Evolutionary conservation across 1,140 invertebrate genomes (phyloP), one percentile per base, ranked within the genome.

Genomic region (Tetramorium simillimum): DNA sequence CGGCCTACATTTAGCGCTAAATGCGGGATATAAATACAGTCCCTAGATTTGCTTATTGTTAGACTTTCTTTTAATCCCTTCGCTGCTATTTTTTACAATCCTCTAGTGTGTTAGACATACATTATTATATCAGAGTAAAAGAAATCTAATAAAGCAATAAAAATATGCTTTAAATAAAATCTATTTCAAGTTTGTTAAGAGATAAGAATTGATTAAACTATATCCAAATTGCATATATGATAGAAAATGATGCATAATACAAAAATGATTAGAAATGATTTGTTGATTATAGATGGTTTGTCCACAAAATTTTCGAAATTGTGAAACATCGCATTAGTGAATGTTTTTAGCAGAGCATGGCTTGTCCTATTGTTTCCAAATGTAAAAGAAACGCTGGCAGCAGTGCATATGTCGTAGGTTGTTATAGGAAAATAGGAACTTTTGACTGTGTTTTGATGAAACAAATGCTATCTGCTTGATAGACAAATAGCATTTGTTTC

Each of bases 1-100:
- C 33, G 78, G 49, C 63, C 63, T 70, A 81, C 63, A 81, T 70
- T 81, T 70, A 81, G 49, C 21, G n/a, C 21, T 70, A 81, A 70
- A 70, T 58, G 37, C 16, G 16, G n/a, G 33, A 70, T 56, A 56
- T 56, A 70, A 28, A 56, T 70, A 43, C 28, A 18, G 16, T 21
- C 6, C 16, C 21, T 80, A 67, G 28, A 2, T 69, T 28, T 69
- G 18, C 21, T 33, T 33, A 33, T 33, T 33, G 33, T 33, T 33
- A 33, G 33, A 43, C 16, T 24, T 43, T 70, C 18, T 43, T 81
- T 69, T 40, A 53, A 81, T 53, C 9, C 9, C 18, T 56, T 18
- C 10, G 2, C 51, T 46, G 18, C 1, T 10, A 69, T 53, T 53
- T 67, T 80, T 80, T 18, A 14, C 5, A 53, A 77, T 46, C 14